Evolutionary conservation across 2,888 invertebrate species (phyloP), one percentile per base, ranked within the genome.

Genomic region (Schizaphis graminum): DNA sequence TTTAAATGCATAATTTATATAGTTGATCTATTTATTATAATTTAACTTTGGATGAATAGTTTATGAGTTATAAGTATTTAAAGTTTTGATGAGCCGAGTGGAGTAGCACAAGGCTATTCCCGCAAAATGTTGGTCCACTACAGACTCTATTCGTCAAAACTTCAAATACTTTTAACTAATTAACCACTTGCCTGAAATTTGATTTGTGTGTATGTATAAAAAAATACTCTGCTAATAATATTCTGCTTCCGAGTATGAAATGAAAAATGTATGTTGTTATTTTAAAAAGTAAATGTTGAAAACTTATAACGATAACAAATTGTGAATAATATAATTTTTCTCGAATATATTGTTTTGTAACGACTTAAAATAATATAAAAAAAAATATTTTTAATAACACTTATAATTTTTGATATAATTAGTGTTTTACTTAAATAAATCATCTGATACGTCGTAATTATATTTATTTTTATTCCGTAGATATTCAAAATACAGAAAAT

Each of bases 21-120:
- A 35, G 3, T 67, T 35, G 35, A 35, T 67, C 16, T 16, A 67
- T 67, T 5, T n/a, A 67, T 67, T 67, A 67, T 35, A 35, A 67
- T 67, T 35, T n/a, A 67, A 67, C 35, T 67, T 67, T 67, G 0
- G 8, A n/a, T n/a, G n/a, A 67, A 35, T 35, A 67, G 0, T 16
- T 67, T 67, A 67, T 67, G 67, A 67, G 67, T 16, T 67, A 67
- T 67, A 67, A 67, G 67, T 67, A 67, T 67, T 67, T 67, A 67
- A 67, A n/a, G 35, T 67, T 67, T 67, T 67, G 67, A 67, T 67
- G 67, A 67, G 35, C 67, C 7, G 35, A 67, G 35, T 67, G 67
- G 7, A 67, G 67, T 67, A 53, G 21, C 53, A 5, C 53, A 21
- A 21, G n/a, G 67, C 16, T 67, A 67, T 16, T 16, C 67, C 67